Evolutionary conservation across 2,113 vertebrate species (phyloP).

Genomic region (Rhadina sibilatrix): DNA sequence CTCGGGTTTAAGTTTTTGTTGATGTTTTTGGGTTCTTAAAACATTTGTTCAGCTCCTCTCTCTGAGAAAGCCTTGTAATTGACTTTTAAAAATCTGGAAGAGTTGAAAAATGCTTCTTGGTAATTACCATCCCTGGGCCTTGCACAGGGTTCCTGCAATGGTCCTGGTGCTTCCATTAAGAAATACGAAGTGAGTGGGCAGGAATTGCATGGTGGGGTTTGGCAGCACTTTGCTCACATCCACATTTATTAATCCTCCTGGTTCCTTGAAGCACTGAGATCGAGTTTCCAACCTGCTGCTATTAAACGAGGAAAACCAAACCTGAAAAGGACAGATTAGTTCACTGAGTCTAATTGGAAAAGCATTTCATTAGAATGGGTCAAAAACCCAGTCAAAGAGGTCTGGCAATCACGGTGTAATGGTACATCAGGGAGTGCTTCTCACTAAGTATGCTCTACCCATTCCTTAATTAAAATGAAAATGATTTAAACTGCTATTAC

Average conservation of each 20-base stretch:
- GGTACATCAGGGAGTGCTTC: conserved; percentile 63
- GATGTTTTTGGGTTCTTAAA: neutral
- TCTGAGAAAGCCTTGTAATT: neutral
- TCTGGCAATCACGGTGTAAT: conserved; percentile 52
- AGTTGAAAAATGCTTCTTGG: conserved; percentile 30
- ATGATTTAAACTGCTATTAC: conserved; percentile 55
- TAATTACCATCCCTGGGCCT: conserved; percentile 24
- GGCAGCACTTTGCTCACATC: conserved; percentile 30
- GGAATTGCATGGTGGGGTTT: conserved; percentile 19
- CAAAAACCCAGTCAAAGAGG: conserved; percentile 59
- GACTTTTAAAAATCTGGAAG: conserved; percentile 50
- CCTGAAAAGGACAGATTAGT: conserved; percentile 61
- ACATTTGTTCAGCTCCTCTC: neutral
- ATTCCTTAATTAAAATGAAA: conserved; percentile 71
- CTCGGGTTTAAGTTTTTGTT: neutral
- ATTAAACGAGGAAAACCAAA: conserved; percentile 42
- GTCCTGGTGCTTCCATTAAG: conserved; percentile 52
- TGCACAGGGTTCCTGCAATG: conserved; percentile 16
- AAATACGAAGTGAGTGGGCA: conserved; percentile 63
- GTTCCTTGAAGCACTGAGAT: conserved; percentile 45
- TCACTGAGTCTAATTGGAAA: conserved; percentile 65
- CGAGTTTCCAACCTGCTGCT: conserved; percentile 54
- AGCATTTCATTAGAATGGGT: conserved; percentile 72
- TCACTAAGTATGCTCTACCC: conserved; percentile 36
- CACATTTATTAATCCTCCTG: conserved; percentile 59